Conservation (phyloP, 2,888 invertebrate genomes). For the Strigamia crassipes region DNA sequence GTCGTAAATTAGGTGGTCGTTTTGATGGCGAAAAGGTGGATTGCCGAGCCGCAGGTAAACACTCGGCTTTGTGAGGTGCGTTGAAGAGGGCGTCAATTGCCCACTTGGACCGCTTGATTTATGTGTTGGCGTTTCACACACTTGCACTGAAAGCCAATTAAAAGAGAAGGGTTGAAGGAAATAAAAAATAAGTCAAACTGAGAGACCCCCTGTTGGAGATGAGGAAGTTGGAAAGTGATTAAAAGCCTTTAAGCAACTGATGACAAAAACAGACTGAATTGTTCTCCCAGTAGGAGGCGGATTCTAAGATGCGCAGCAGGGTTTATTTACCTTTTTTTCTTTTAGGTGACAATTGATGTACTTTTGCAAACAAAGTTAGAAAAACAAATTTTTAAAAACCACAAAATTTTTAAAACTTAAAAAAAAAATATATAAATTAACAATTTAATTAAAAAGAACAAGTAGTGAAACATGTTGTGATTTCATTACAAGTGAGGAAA, state of each 20-base stretch:
- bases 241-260: conserved; percentile 40
- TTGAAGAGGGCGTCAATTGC: conserved; percentile 38
- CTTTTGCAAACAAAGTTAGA: not conserved
- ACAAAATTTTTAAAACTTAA: no score
- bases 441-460: conserved; percentile 23
- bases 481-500: not conserved
- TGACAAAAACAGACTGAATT: conserved; percentile 37
- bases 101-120: conserved; percentile 39
- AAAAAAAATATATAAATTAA: no score
- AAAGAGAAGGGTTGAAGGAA: conserved; percentile 20
- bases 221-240: conserved; percentile 39
- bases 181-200: conserved; percentile 35
- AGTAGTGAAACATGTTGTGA: not conserved
- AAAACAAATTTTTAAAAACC: not conserved
- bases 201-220: conserved; percentile 38
- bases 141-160: conserved; percentile 40
- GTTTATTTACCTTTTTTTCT: conserved; percentile 19
- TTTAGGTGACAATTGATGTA: conserved; percentile 17
- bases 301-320: conserved; percentile 14
- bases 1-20: conserved; percentile 10
- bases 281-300: conserved; percentile 10
- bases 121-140: conserved; percentile 42
- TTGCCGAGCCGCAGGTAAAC: conserved; percentile 42
- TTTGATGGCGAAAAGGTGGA: not conserved
- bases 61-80: not conserved